Base-by-base conservation (phyloP, 2,113 vertebrate genomes). In the Rhadina sibilatrix region DNA sequence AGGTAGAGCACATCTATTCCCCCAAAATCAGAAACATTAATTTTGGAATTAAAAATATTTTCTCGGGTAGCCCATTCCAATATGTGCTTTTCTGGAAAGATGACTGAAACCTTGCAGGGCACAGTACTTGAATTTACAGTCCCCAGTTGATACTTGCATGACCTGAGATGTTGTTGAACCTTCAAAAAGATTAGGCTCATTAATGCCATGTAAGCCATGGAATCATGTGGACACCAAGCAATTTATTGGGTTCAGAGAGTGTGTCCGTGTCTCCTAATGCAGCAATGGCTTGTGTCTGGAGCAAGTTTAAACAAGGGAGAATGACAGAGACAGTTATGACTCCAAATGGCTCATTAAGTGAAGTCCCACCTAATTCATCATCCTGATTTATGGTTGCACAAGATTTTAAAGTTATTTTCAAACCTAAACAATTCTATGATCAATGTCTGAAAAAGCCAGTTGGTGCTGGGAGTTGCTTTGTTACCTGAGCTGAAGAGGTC, bases 311-410 rank as follows among this genome's bases (percentile, higher is more conserved):
- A 37, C 24, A 54, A 40, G 61, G 47, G 30, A 52, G 15, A 79
- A 46, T 23, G 56, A 47, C 49, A 85, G 35, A 76, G 24, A 13
- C 2, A 50, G 65, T 35, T 52, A 46, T 87, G 37, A 64, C 20
- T 70, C 37, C 53, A 72, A 76, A 61, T 52, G 46, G 54, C 46
- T 59, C 1, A 0, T 17, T 13, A 18, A 50, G 17, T 0, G 0
- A 74, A 87, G 54, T 53, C 33, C 50, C n/a, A 21, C 40, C 42
- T 57, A 22, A 72, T 44, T 44, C 37, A 30, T 16, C 2, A 1
- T 66, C 47, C 47, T 75, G 42, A 77, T 82, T 75, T 61, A 57
- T 11, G 1, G 24, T 15, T 57, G 37, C 47, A 44, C 25, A 79
- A 3, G 30, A 38, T 37, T 57, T 83, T 63, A 50, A 72, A 85